Conservation (phyloP, 2,113 vertebrate genomes). For the Oenanthe oenanthe region DNA sequence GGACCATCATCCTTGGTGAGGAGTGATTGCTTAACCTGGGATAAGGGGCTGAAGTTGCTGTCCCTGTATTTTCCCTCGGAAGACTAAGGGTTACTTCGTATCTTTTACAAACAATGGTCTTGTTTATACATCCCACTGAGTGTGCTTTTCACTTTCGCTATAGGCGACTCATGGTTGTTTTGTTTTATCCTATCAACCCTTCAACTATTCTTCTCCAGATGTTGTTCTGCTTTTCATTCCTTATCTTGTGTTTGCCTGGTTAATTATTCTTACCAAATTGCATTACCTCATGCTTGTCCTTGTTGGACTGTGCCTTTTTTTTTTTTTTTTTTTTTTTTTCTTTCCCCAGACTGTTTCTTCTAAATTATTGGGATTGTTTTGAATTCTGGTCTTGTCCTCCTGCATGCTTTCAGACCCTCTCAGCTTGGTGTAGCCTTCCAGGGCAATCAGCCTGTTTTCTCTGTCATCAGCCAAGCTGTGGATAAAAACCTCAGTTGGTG, state of each 20-base stretch:
- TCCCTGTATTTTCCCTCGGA: neutral
- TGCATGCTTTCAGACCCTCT: neutral
- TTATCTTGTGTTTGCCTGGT: neutral
- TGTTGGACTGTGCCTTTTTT: neutral
- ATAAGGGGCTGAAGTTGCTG: neutral
- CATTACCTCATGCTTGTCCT: neutral
- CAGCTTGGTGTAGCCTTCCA: neutral
- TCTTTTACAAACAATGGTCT: neutral
- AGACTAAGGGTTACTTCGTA: neutral
- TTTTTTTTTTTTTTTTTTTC: neutral
- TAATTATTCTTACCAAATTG: slow-evolving; percentile 27
- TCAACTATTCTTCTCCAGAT: neutral
- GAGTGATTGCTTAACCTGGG: neutral
- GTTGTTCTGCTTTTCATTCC: neutral
- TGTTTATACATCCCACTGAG: neutral
- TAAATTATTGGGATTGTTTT: neutral
- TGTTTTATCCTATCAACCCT: neutral
- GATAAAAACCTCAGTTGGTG: neutral
- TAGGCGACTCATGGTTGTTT: neutral
- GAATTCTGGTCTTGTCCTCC: neutral
- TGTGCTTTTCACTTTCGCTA: neutral
- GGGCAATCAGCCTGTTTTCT: neutral
- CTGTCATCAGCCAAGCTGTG: accelerated
- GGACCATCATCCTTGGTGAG: neutral
- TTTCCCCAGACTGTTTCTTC: neutral